Percentiles rank a stretch among this genome's conserved stretches.
Evolutionary conservation across 1,140 invertebrate genomes (phyloP).

Genomic region (Wiebesia pumilae): DNA sequence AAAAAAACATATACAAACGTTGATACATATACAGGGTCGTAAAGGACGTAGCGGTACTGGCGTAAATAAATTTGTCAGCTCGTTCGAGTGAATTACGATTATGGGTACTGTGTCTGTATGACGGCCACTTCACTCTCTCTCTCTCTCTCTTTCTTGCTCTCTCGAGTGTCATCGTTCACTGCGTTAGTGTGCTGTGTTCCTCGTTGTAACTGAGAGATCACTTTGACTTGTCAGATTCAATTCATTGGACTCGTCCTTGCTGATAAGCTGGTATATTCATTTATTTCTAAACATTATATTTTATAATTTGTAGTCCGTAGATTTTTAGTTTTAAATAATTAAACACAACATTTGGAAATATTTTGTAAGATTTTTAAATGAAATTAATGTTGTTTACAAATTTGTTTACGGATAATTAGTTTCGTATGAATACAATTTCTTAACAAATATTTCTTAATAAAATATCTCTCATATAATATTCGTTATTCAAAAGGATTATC

Average conservation of each 20-base stretch:
- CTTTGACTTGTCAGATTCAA: conserved; percentile 35
- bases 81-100: conserved; percentile 48
- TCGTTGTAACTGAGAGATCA: conserved; percentile 25
- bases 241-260: neutral
- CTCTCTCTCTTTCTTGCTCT: neutral
- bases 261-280: neutral
- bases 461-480: no score
- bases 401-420: no score
- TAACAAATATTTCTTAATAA: no score
- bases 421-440: no score
- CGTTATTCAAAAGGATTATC: no score
- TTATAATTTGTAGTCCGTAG: neutral
- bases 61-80: conserved; percentile 49
- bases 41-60: conserved; percentile 44
- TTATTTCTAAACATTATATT: neutral
- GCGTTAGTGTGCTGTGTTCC: neutral
- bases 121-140: conserved; percentile 31
- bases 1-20: conserved; percentile 11
- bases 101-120: conserved; percentile 24
- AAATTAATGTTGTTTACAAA: no score
- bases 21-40: neutral
- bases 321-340: neutral
- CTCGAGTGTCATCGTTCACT: conserved; percentile 17
- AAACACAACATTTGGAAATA: neutral
- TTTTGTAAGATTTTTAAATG: no score